Evolutionary conservation across 1,140 invertebrate species (phyloP).

Genomic region (Ostrea denselamellosa): DNA sequence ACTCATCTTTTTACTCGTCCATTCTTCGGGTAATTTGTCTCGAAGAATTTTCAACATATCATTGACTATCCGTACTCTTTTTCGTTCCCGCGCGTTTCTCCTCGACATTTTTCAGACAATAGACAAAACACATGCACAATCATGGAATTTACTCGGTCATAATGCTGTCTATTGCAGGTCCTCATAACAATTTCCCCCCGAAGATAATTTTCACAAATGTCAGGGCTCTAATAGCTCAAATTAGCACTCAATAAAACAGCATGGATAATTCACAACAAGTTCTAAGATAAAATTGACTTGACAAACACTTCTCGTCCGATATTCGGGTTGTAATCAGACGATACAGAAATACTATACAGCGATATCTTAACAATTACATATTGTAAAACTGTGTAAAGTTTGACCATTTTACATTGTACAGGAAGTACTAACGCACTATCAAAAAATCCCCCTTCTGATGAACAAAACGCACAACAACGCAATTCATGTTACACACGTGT

Average conservation of each 20-base stretch:
- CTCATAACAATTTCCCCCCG: not conserved
- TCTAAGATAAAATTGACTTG: no score
- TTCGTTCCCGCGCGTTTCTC: conserved; percentile 37
- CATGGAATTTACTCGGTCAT: not conserved
- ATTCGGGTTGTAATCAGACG: no score
- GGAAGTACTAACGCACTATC: no score
- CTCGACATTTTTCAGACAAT: not conserved
- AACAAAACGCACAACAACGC: no score
- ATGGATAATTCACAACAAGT: not conserved
- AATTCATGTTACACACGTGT: no score
- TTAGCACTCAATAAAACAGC: not conserved
- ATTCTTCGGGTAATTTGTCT: conserved; percentile 37
- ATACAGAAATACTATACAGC: no score
- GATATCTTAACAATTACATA: no score
- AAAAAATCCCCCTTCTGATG: no score
- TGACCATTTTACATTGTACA: no score
- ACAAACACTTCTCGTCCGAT: no score
- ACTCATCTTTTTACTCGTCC: conserved; percentile 41
- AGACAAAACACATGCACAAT: not conserved
- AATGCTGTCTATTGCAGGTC: no score
- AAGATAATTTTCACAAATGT: not conserved
- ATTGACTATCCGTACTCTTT: conserved; percentile 14
- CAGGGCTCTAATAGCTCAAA: not conserved
- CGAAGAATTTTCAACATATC: conserved; percentile 26
- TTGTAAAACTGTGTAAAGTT: no score